Evolutionary conservation across 1,140 invertebrate genomes (phyloP).

Genomic region (Drosophila mayri): DNA sequence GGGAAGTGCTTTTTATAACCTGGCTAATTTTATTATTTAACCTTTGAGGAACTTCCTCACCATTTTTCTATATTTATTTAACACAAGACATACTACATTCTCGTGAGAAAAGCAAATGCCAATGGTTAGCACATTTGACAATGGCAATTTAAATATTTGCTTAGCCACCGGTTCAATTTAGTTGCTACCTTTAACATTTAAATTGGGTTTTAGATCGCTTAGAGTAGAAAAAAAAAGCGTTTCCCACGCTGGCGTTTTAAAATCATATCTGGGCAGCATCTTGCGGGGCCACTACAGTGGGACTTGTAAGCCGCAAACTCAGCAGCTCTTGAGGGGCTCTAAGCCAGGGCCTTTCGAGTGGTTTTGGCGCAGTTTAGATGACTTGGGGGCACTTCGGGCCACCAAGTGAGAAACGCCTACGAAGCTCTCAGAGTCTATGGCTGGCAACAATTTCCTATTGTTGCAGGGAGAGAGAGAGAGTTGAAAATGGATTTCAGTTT

Average conservation of each 20-base stretch:
- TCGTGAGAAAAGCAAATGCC: background rate
- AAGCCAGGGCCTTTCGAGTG: conserved; percentile 41
- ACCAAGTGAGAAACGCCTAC: conserved; percentile 57
- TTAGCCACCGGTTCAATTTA: conserved; percentile 6
- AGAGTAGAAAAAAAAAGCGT: background rate
- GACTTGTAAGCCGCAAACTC: conserved; percentile 34
- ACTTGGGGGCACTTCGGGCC: conserved; percentile 28
- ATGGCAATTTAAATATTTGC: background rate
- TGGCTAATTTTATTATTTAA: background rate
- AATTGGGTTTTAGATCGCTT: background rate
- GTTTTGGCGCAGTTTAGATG: conserved; percentile 46
- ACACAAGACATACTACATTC: background rate
- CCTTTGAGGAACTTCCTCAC: background rate
- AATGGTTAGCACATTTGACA: background rate
- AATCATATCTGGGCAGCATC: conserved; percentile 38
- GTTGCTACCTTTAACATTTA: conserved; percentile 33
- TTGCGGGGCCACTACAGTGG: conserved; percentile 35
- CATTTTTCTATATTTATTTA: background rate
- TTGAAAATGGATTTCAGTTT: conserved; percentile 48
- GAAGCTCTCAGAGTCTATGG: conserved; percentile 31
- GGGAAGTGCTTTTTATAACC: background rate
- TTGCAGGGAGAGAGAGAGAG: conserved; percentile 49
- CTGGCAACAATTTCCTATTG: conserved; percentile 62
- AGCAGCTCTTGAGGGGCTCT: conserved; percentile 29
- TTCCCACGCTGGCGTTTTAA: conserved; percentile 29